A percentile compares a stretch with the other conserved stretches of the same genome.
Conservation (phyloP, 2,797 vertebrate species). For the Philypnodon macrostomus region DNA sequence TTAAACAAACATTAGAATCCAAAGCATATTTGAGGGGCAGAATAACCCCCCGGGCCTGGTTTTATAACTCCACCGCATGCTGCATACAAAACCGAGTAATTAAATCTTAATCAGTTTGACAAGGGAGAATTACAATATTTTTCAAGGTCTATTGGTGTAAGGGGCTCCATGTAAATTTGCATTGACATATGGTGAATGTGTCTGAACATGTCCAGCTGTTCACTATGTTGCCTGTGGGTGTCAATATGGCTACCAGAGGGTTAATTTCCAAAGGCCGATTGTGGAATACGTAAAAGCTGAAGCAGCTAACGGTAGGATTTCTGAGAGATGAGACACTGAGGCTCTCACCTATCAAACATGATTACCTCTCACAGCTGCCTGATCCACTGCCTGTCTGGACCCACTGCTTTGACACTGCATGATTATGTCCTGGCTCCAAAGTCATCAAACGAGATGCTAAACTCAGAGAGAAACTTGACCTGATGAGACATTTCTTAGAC, state of each 20-base stretch:
- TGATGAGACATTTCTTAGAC: conserved; percentile 28
- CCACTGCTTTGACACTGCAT: conserved; percentile 36
- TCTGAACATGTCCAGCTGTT: conserved; percentile 17
- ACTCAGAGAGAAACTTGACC: conserved; percentile 41
- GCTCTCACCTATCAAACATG: conserved; percentile 51
- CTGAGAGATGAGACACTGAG: conserved; percentile 30
- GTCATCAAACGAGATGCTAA: conserved; percentile 39
- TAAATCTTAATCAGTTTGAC: background rate
- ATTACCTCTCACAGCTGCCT: conserved; percentile 44
- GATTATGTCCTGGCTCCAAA: conserved; percentile 26
- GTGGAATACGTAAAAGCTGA: conserved; percentile 4
- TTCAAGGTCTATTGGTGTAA: background rate
- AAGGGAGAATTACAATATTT: background rate
- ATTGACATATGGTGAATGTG: background rate
- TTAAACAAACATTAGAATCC: background rate
- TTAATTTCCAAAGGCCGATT: conserved; percentile 30
- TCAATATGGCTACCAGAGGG: conserved; percentile 6
- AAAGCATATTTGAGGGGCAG: background rate
- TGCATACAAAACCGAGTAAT: background rate
- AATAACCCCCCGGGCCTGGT: background rate
- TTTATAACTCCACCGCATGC: background rate
- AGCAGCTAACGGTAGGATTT: background rate
- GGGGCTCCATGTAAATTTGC: background rate
- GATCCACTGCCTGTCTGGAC: conserved; percentile 30
- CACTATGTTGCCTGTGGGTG: conserved; percentile 10